Evolutionary conservation across 1,140 invertebrate genomes (phyloP).

Genomic region (Listronotus oregonensis): DNA sequence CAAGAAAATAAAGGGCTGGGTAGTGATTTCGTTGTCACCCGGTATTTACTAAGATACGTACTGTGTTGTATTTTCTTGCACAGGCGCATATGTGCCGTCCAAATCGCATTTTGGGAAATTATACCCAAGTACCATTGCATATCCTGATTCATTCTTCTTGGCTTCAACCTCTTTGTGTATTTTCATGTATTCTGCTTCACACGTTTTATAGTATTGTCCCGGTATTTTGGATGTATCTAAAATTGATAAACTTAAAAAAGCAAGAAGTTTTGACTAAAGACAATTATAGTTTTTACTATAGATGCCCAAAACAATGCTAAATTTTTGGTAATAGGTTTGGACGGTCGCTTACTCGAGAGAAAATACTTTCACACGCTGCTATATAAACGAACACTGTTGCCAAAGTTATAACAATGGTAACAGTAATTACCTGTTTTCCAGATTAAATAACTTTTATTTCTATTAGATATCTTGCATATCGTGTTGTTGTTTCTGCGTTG

Average conservation of each 20-base stretch:
- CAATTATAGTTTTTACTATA: too few relatives aligned
- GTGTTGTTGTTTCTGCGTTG: too few relatives aligned
- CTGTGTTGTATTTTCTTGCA: conserved; percentile 47
- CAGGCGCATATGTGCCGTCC: conserved; percentile 60
- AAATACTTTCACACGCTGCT: too few relatives aligned
- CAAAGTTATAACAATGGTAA: too few relatives aligned
- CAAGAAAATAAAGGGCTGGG: too few relatives aligned
- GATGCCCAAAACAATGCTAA: too few relatives aligned
- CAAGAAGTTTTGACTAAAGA: background rate
- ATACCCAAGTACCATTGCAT: conserved; percentile 52
- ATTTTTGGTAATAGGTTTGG: too few relatives aligned
- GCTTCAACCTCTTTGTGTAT: conserved; percentile 49
- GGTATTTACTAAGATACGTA: too few relatives aligned
- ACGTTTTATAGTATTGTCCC: conserved; percentile 57
- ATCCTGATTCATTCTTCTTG: conserved; percentile 49
- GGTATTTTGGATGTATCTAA: conserved; percentile 42
- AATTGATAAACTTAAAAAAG: conserved; percentile 14
- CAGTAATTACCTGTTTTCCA: background rate
- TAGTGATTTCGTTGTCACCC: too few relatives aligned
- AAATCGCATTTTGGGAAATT: conserved; percentile 58
- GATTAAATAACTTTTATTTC: background rate
- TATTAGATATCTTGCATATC: too few relatives aligned
- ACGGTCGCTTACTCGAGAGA: too few relatives aligned
- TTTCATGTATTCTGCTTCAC: conserved; percentile 55
- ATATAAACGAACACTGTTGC: too few relatives aligned